Conservation (phyloP, 2,888 invertebrate species). For the Campoplex capitator region DNA sequence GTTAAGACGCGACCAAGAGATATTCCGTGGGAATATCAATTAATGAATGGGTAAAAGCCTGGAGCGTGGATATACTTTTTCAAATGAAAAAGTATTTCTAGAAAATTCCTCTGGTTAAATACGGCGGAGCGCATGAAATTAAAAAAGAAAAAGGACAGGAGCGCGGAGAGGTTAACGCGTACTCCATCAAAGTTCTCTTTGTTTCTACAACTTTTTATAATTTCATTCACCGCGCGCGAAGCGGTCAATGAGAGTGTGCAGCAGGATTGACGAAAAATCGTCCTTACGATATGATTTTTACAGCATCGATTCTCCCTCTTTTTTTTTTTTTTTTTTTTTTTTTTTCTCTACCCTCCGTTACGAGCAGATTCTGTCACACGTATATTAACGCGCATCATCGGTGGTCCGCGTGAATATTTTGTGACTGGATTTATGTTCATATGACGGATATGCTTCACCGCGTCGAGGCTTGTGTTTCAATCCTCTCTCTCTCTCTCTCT, state of each 20-base stretch:
- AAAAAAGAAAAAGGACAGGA: neutral
- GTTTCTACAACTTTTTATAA: slow-evolving; percentile 35
- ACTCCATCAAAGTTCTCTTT: slow-evolving; percentile 18
- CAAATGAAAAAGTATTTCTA: neutral
- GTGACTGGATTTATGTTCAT: slow-evolving; percentile 47
- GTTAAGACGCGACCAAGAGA: neutral
- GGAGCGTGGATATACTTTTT: neutral
- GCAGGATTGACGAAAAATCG: neutral
- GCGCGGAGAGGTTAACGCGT: slow-evolving; percentile 6
- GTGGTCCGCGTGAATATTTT: neutral
- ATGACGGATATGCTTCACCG: slow-evolving; percentile 31
- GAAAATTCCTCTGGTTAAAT: slow-evolving; percentile 7
- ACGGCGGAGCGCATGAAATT: neutral
- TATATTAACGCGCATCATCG: neutral
- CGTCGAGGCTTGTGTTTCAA: slow-evolving; percentile 18
- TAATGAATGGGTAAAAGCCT: neutral
- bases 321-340: neutral
- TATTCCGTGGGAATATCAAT: neutral
- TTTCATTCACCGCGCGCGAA: slow-evolving; percentile 39
- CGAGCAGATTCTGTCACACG: slow-evolving; percentile 46
- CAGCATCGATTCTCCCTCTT: slow-evolving; percentile 30
- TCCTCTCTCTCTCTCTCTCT: slow-evolving; percentile 19
- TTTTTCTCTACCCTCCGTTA: slow-evolving; percentile 1
- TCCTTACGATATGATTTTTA: slow-evolving; percentile 4
- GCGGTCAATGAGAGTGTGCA: slow-evolving; percentile 46